Percentiles rank a stretch among this genome's conserved stretches.
Evolutionary conservation across 2,797 vertebrate species (phyloP).

Genomic region (Lutjanus campechanus): DNA sequence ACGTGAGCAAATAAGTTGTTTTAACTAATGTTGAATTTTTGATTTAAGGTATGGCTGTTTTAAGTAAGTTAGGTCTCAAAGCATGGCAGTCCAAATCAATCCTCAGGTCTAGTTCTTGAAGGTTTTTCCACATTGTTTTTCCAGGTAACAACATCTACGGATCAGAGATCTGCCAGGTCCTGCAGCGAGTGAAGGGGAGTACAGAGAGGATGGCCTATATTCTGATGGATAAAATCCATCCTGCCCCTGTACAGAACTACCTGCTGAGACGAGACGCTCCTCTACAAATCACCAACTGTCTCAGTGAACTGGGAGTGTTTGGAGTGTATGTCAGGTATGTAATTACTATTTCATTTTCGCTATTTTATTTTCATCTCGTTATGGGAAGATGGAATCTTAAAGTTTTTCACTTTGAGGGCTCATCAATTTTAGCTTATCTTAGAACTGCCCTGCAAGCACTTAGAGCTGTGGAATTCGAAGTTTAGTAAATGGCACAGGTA

Average conservation of each 20-base stretch:
- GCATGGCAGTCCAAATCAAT: not conserved
- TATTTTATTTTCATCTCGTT: not conserved
- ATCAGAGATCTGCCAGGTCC: constrained; percentile 88
- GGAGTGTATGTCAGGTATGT: constrained; percentile 93
- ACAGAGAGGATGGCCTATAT: constrained; percentile 93
- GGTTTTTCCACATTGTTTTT: not conserved
- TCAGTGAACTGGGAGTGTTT: constrained; percentile 94
- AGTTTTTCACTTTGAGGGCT: not conserved
- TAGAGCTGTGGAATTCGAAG: too few species aligned
- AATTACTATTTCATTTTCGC: not conserved
- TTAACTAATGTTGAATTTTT: too few species aligned
- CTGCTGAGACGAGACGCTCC: constrained; percentile 86
- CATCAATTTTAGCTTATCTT: not conserved
- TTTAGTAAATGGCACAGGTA: too few species aligned
- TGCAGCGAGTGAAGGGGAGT: constrained; percentile 86
- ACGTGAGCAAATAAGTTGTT: too few species aligned
- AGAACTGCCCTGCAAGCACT: not conserved
- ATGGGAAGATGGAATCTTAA: not conserved
- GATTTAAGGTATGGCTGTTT: too few species aligned
- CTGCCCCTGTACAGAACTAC: constrained; percentile 88
- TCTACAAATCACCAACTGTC: constrained; percentile 82
- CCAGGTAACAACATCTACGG: constrained; percentile 97
- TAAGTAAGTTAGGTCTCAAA: too few species aligned
- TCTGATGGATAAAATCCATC: constrained; percentile 95
- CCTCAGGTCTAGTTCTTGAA: not conserved